Percentiles rank a stretch among this genome's conserved stretches.
Conservation (phyloP, 2,888 invertebrate genomes). For the Trichogramma evanescens region DNA sequence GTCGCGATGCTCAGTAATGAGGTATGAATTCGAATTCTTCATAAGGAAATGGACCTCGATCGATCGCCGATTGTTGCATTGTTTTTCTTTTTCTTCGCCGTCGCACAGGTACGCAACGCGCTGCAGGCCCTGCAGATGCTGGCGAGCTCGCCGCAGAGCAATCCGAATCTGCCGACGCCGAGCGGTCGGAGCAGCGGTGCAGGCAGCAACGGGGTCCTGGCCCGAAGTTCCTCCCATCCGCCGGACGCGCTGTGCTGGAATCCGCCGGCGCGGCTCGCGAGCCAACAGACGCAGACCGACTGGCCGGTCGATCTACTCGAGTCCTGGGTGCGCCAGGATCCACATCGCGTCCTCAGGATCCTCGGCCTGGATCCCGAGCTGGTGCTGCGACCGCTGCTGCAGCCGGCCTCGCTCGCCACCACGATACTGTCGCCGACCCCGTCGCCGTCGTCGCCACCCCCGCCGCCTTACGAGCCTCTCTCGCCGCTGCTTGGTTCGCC, state of each 20-base stretch:
- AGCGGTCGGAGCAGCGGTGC: conserved; percentile 29
- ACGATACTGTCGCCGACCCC: conserved; percentile 26
- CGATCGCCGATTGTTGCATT: neutral
- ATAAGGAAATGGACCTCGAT: neutral
- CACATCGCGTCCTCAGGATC: conserved; percentile 64
- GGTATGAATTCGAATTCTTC: conserved; percentile 43
- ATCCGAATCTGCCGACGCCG: conserved; percentile 66
- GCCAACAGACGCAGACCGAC: conserved; percentile 56
- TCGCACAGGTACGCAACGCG: conserved; percentile 65
- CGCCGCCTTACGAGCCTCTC: conserved; percentile 50
- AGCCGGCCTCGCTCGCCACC: conserved; percentile 48
- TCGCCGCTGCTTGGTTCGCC: conserved; percentile 47
- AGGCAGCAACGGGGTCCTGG: conserved; percentile 51
- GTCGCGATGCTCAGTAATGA: conserved; percentile 79
- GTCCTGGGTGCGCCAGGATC: conserved; percentile 65
- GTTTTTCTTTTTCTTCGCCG: neutral
- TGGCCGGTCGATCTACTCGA: conserved; percentile 56
- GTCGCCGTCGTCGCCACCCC: conserved; percentile 42
- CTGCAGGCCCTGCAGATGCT: conserved; percentile 79
- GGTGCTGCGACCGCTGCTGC: conserved; percentile 42
- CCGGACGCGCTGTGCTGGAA: conserved; percentile 79
- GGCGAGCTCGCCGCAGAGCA: conserved; percentile 75
- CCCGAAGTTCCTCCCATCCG: conserved; percentile 75
- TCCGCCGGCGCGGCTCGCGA: conserved; percentile 37
- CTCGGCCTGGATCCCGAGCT: conserved; percentile 62